Base-by-base conservation (phyloP, 2,797 vertebrate genomes). In the Bradypus variegatus region DNA sequence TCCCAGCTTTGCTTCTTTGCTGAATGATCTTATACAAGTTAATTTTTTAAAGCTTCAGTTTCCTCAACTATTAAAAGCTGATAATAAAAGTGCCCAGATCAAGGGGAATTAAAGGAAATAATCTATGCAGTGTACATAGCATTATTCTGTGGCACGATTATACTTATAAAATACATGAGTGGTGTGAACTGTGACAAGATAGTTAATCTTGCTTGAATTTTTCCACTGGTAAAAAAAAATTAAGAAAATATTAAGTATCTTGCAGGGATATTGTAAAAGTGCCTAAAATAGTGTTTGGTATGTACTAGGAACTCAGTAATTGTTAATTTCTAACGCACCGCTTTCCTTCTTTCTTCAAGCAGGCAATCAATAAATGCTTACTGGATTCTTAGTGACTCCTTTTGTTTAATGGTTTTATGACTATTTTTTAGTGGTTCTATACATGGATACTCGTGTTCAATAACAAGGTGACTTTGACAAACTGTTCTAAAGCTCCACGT, bases 391-490 rank as follows among this genome's bases (percentile, higher is more conserved):
- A 62, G 67, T 73, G 81, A 86, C 72, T 90, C 67, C 41, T 94
- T 80, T 86, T 84, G 80, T 41, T 36, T 55, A 86, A 69, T 83
- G 94, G 89, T 94, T 94, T 94, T 86, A 81, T 84, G 89, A 92
- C 89, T 77, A 27, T 84, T 81, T 94, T 83, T 82, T 92, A 73
- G 50, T 53, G 84, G 77, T 76, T 94, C 29, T 86, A 29, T 73
- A 83, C 41, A 64, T 45, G 53, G 41, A 80, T 41, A 73, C 80
- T 86, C 38, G 72, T 86, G 31, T 80, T 93, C 91, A 8, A 64
- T 86, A 84, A 50, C 91, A 73, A 94, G 87, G 81, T 78, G 90
- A 86, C 84, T 95, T 81, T 93, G 87, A 93, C 75, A 78, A 86
- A 75, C 78, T 36, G 53, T 85, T 75, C 16, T 41, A 69, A 91